A percentile compares a stretch with the other conserved stretches of the same genome.
Conservation (phyloP, 2,113 vertebrate species). For the Symphodus melops region DNA sequence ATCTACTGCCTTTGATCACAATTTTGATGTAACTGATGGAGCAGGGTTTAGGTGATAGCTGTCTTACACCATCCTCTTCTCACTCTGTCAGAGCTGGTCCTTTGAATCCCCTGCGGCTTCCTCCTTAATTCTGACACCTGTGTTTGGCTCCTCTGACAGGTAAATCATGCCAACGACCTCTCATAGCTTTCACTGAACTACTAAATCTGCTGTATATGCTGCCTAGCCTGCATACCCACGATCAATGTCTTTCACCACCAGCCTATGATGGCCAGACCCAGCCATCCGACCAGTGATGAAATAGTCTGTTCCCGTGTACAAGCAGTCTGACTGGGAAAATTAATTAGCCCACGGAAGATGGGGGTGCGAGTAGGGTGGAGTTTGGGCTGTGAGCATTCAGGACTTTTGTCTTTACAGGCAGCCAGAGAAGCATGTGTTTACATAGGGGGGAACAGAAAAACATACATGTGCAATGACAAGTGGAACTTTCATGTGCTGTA, state of each 20-base stretch:
- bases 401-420: conserved; percentile 25
- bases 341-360: conserved; percentile 37
- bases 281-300: conserved; percentile 48
- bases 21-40: conserved; percentile 49
- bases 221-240: conserved; percentile 38
- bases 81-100: conserved; percentile 51
- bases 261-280: conserved; percentile 45
- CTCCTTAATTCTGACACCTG: conserved; percentile 59
- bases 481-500: conserved; percentile 53
- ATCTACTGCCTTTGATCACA: conserved; percentile 52
- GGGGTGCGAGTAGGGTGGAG: conserved; percentile 5
- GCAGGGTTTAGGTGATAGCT: conserved; percentile 23
- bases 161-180: conserved; percentile 36
- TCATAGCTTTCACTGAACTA: conserved; percentile 34
- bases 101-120: conserved; percentile 32
- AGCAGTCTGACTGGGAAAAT: conserved; percentile 48
- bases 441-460: conserved; percentile 40
- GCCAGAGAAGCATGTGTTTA: conserved; percentile 48
- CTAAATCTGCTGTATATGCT: conserved; percentile 42
- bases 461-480: conserved; percentile 57
- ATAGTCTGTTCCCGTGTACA: conserved; percentile 45
- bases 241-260: conserved; percentile 57
- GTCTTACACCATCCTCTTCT: conserved; percentile 25
- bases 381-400: not conserved
- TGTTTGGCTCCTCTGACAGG: conserved; percentile 43